Conservation (phyloP, 2,888 invertebrate species). For the Ectemnius continuus region DNA sequence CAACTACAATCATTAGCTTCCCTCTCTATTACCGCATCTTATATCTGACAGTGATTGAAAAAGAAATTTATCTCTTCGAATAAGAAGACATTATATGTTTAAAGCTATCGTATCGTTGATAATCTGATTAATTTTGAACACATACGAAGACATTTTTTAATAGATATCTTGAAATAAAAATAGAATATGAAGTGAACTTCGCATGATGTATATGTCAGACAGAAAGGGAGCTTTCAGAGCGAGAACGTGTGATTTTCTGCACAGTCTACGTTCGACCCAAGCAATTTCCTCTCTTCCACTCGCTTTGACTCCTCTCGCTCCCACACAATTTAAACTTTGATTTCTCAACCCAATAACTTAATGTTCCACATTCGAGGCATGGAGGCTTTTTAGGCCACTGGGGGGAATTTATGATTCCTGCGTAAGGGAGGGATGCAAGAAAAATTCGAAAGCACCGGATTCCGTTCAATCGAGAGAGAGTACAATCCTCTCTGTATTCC, state of each 20-base stretch:
- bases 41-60: no score
- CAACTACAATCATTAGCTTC: neutral
- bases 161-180: no score
- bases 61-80: no score
- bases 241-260: neutral
- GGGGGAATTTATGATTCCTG: neutral
- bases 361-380: constrained; percentile 14
- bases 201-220: no score
- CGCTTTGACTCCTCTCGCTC: constrained; percentile 19
- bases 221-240: neutral
- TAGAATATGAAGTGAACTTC: no score
- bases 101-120: no score
- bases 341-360: constrained; percentile 30
- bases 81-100: no score
- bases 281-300: constrained; percentile 52
- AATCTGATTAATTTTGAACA: no score
- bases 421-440: neutral
- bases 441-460: neutral
- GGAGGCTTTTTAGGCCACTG: neutral
- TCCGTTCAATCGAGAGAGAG: neutral
- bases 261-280: constrained; percentile 1
- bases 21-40: neutral
- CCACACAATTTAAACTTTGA: constrained; percentile 29
- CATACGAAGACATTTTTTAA: no score
- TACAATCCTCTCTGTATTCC: constrained; percentile 5